Base-by-base conservation (phyloP, 2,113 vertebrate species). In the Lampris megalopsis region DNA sequence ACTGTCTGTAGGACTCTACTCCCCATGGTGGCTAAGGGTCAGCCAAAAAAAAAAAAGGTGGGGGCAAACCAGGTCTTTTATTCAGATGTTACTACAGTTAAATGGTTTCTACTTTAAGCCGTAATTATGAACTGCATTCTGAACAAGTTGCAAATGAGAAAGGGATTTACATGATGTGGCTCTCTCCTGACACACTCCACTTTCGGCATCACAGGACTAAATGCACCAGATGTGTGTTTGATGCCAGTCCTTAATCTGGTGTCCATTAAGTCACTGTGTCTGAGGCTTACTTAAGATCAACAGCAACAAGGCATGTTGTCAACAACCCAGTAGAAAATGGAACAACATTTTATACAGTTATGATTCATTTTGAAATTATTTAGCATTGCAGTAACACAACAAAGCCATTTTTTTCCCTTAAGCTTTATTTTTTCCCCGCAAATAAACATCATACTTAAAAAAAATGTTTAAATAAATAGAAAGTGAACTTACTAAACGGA, bases 151-250 rank as follows among this genome's bases (percentile, higher is more conserved):
- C 48, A 75, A 68, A 62, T 43, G 45, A 85, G 40, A 52, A 58
- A 38, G 54, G 66, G 79, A 84, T 87, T 82, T 85, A 10, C 49
- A 65, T 10, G 37, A 58, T 76, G 79, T 82, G 61, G 57, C 68
- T 79, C 57, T 35, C 72, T 68, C 52, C 50, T 68, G 9, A 78
- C 56, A 75, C 68, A 69, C 61, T 77, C 59, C 4, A 9, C 37
- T 43, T 38, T 36, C 38, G 11, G 11, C 38, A n/a, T 52, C 7
- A 38, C 35, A 9, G 9, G n/a, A 4, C 8, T 50, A 49, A n/a
- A 79, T 69, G 77, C 68, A 79, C 63, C 89, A 90, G 89, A 91
- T 91, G 88, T 89, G 76, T 71, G 76, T 75, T 68, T 70, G 80
- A 84, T 79, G 76, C 54, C 71, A 86, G 77, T 37, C 74, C 35